Conservation (phyloP, 2,797 vertebrate genomes). For the Poeciliopsis turneri region DNA sequence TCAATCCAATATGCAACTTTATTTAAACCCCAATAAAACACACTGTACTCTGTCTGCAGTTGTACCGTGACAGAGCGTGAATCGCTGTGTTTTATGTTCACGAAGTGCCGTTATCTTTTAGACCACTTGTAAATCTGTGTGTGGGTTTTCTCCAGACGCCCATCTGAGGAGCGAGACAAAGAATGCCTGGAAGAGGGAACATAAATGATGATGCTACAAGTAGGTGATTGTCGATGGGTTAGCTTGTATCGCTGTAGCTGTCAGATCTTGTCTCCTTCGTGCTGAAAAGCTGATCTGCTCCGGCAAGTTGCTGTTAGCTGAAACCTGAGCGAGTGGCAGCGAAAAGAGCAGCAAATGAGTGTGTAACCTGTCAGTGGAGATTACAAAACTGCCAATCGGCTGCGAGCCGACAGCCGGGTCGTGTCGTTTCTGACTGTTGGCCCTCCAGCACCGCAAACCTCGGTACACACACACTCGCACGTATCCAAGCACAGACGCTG, state of each 20-base stretch:
- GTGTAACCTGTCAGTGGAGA: conserved; percentile 42
- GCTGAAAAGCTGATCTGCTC: conserved; percentile 35
- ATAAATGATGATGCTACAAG: background rate
- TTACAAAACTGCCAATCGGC: conserved; percentile 27
- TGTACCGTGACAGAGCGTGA: background rate
- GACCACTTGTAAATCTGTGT: background rate
- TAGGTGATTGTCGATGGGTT: conserved; percentile 32
- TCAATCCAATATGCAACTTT: background rate
- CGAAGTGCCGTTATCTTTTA: background rate
- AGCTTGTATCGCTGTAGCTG: conserved; percentile 35
- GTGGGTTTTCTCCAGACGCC: background rate
- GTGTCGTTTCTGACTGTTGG: conserved; percentile 55
- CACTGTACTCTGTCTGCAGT: background rate
- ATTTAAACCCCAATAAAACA: background rate
- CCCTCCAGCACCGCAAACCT: conserved; percentile 35
- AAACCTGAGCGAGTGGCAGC: conserved; percentile 1
- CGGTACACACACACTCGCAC: background rate
- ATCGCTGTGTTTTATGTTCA: background rate
- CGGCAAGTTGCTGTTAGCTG: conserved; percentile 39
- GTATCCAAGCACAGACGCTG: background rate
- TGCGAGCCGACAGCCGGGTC: conserved; percentile 9
- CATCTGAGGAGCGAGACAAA: background rate
- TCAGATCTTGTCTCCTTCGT: conserved; percentile 22
- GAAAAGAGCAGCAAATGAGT: conserved; percentile 46
- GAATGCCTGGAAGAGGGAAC: background rate